A percentile compares a stretch with the other conserved stretches of the same genome.
Conservation (phyloP, 35 echinoderm and acorn worm genomes). For the Patiria miniata region DNA sequence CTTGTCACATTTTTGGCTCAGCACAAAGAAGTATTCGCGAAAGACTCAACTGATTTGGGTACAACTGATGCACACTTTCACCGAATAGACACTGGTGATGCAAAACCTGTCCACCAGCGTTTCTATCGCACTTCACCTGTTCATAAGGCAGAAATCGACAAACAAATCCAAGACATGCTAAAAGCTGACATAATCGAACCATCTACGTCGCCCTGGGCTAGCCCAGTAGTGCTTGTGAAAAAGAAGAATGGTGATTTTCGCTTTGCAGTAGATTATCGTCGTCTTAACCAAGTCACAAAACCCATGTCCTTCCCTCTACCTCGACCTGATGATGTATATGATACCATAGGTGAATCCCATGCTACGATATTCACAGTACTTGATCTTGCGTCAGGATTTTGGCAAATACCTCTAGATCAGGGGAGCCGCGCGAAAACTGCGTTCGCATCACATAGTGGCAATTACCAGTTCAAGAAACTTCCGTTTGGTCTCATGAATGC, state of each 20-base stretch:
- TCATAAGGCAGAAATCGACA: slow-evolving; percentile 49
- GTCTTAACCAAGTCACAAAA: slow-evolving; percentile 39
- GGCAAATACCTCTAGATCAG: slow-evolving; percentile 35
- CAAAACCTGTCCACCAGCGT: no score
- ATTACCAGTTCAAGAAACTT: slow-evolving; percentile 52
- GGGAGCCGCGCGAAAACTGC: slow-evolving; percentile 32
- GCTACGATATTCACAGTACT: slow-evolving; percentile 43
- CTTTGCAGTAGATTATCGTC: slow-evolving; percentile 58
- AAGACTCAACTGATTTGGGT: no score
- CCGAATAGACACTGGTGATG: no score
- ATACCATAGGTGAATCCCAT: slow-evolving; percentile 40
- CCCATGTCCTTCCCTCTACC: slow-evolving; percentile 46
- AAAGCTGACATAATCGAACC: slow-evolving; percentile 50
- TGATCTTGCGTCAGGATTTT: slow-evolving; percentile 47
- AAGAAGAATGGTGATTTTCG: slow-evolving; percentile 49
- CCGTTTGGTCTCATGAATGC: slow-evolving; percentile 62
- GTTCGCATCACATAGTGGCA: slow-evolving; percentile 52
- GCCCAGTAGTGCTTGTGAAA: slow-evolving; percentile 45
- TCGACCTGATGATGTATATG: slow-evolving; percentile 51
- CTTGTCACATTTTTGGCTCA: no score
- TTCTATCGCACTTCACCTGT: no score
- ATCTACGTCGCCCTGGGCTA: slow-evolving; percentile 50
- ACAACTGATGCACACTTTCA: no score
- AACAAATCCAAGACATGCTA: slow-evolving; percentile 48
- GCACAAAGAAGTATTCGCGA: no score